A percentile compares a stretch with the other conserved stretches of the same genome.
Conservation (phyloP, 2,113 vertebrate genomes). For the Riparia riparia region DNA sequence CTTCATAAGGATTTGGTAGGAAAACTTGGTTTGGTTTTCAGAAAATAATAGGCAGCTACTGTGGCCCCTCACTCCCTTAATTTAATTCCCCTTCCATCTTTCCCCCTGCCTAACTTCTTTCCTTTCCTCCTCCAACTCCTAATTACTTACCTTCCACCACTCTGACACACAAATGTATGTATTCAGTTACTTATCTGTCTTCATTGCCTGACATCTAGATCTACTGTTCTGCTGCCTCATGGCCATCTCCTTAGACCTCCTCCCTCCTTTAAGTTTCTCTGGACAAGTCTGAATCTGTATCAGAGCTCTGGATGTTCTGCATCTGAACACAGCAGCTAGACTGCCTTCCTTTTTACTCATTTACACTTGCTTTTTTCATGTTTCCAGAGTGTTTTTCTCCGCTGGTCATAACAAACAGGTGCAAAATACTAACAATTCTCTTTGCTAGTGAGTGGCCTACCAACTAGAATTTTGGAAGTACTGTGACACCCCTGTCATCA, state of each 20-base stretch:
- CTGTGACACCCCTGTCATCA: not conserved
- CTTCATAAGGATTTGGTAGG: not conserved
- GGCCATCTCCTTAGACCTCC: not conserved
- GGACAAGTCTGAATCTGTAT: not conserved
- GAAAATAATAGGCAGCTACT: not conserved
- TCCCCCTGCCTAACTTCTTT: not conserved
- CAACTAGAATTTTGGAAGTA: not conserved
- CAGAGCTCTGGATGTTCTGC: not conserved
- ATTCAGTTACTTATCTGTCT: not conserved
- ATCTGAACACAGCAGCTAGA: not conserved
- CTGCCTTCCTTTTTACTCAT: not conserved
- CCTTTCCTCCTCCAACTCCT: not conserved
- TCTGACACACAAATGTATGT: not conserved
- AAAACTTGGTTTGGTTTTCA: not conserved
- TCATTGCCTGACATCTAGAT: not conserved
- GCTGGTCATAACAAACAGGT: not conserved
- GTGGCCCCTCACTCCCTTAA: accelerated
- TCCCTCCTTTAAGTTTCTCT: not conserved
- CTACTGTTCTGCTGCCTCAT: not conserved
- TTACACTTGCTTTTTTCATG: not conserved
- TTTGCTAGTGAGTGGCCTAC: not conserved
- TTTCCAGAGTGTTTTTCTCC: not conserved
- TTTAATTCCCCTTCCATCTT: not conserved
- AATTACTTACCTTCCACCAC: not conserved
- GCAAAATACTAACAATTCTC: not conserved